Conservation (phyloP, 2,888 invertebrate species). For the Piscicola geometra region DNA sequence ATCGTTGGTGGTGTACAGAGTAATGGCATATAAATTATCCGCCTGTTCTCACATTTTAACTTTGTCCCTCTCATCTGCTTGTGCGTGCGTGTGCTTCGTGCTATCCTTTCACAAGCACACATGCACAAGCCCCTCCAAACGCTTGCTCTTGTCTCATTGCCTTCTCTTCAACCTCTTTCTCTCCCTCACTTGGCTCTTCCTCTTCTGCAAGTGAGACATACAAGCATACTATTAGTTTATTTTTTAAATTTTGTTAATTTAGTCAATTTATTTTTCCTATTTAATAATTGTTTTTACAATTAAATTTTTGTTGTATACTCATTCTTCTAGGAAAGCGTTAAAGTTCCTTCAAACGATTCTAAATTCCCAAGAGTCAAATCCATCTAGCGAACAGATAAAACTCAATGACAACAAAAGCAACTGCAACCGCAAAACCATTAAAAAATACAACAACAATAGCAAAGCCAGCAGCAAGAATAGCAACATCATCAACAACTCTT, state of each 20-base stretch:
- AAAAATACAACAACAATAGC: too few species aligned
- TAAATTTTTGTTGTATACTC: neutral
- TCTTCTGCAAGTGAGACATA: neutral
- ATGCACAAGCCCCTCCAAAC: neutral
- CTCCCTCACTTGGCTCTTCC: neutral
- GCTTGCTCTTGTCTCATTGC: neutral
- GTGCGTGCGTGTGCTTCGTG: neutral
- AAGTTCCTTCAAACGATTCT: neutral
- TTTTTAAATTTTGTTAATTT: neutral
- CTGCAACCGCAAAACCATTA: too few species aligned
- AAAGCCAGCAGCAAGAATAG: too few species aligned
- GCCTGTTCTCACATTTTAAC: neutral
- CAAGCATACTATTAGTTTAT: neutral
- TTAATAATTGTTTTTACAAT: neutral
- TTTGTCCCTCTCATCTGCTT: neutral
- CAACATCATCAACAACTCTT: neutral
- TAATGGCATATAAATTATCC: neutral
- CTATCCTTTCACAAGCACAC: neutral
- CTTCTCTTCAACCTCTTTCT: neutral
- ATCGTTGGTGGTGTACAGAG: neutral
- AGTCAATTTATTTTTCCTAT: neutral
- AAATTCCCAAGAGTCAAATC: neutral
- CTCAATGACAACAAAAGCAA: neutral
- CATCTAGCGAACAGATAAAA: neutral
- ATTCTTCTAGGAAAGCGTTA: neutral